Base-by-base conservation (phyloP, 1,140 invertebrate genomes). In the Ptiloglossa arizonensis region DNA sequence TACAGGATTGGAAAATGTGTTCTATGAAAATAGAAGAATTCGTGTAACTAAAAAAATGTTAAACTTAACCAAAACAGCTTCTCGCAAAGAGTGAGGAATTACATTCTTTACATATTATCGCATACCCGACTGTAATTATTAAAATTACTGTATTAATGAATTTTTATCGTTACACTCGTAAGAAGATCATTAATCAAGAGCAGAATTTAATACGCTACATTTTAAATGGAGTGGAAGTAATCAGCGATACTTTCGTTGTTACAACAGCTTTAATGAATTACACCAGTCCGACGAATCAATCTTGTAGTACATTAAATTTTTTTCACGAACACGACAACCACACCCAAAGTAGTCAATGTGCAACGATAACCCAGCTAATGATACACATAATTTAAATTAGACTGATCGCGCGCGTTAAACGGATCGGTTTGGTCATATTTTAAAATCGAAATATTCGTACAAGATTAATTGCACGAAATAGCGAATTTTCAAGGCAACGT, bases 211-310 rank as follows among this genome's bases (percentile, higher is more conserved):
- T 46, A 32, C 52, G 38, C 15, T 48, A 38, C 48, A 44, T 13
- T 24, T 1, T 44, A 29, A 35, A 57, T 46, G 59, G 8, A 63
- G n/a, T 35, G 13, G 44, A 35, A 41, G 67, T 38, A 66, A 73
- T 63, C 44, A 13, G n/a, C 17, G 15, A 17, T 4, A 8, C 3
- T 19, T 5, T 19, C 19, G 2, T 41, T 17, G 35, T 22, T 22
- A 6, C 56, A 35, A 3, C 48, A 29, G n/a, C 22, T 72, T 62
- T 22, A 19, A 50, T 38, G 22, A 72, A 72, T 50, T 48, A 62
- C 38, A 60, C n/a, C 6, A 29, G 1, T 27, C 2, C 0, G 17
- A 15, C 4, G 32, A 60, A 71, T 71, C 56, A 71, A 71, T 71
- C 56, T 60, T 50, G n/a, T 22, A 19, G 29, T 17, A 15, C 27